phyloP scores from a whole-genome alignment of 2,888 invertebrate species.

The Caenorhabditis zanzibari region DNA sequence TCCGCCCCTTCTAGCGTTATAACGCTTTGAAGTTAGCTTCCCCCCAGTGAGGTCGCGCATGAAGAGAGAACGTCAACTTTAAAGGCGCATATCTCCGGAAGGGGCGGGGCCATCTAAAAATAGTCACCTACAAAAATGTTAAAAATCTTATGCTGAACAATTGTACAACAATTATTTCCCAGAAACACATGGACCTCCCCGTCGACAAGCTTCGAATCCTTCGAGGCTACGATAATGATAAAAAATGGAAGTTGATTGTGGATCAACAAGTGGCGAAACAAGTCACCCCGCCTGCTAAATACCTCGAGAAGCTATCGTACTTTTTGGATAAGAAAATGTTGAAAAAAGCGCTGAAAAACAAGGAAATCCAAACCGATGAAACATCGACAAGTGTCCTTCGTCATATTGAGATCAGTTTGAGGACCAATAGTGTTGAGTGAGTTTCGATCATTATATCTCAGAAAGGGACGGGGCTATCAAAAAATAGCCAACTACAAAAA shows the following conservation, averaged over 20 bases:
- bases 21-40: too few species aligned
- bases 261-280: slow-evolving; percentile 85
- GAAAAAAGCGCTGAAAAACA: slow-evolving; percentile 72
- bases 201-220: slow-evolving; percentile 98
- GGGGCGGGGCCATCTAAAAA: too few species aligned
- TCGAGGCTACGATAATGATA: slow-evolving; percentile 96
- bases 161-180: too few species aligned
- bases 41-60: too few species aligned
- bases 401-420: slow-evolving; percentile 97
- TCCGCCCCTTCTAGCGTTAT: too few species aligned
- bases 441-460: slow-evolving; percentile 83
- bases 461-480: too few species aligned
- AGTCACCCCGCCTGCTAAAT: slow-evolving; percentile 89
- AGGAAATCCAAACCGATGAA: slow-evolving; percentile 85
- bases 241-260: slow-evolving; percentile 99
- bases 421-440: slow-evolving; percentile 99
- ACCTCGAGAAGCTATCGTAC: slow-evolving; percentile 94
- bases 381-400: slow-evolving; percentile 98
- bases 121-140: too few species aligned
- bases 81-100: too few species aligned
- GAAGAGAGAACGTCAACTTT: too few species aligned
- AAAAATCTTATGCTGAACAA: too few species aligned
- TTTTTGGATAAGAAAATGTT: slow-evolving; percentile 90
- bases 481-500: too few species aligned
- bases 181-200: slow-evolving; percentile 92